Percentiles rank a stretch among this genome's conserved stretches.
Evolutionary conservation across 1,140 invertebrate species (phyloP).

Genomic region (Wasmannia auropunctata): DNA sequence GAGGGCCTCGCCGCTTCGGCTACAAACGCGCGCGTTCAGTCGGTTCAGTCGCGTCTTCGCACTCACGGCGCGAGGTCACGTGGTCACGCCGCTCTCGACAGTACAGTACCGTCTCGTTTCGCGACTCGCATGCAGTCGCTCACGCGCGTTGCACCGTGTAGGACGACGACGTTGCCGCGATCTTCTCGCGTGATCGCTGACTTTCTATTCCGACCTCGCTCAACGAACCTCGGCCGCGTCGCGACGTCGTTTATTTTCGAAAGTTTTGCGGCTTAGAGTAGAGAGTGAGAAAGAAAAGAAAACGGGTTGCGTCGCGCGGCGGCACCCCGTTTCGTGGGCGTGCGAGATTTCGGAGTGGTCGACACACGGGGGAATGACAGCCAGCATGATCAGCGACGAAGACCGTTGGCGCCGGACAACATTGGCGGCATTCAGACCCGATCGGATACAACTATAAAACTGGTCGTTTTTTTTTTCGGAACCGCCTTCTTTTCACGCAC

Average conservation of each 20-base stretch:
- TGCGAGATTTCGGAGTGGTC: background rate
- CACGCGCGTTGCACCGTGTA: slow-evolving; percentile 23
- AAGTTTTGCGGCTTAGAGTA: background rate
- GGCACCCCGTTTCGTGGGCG: background rate
- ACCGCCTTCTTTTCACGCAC: background rate
- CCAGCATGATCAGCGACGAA: slow-evolving; percentile 22
- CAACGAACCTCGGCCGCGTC: slow-evolving; percentile 36
- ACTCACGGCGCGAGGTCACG: slow-evolving; percentile 60
- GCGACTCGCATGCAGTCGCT: slow-evolving; percentile 31
- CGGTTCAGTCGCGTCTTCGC: slow-evolving; percentile 75
- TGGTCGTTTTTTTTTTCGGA: background rate
- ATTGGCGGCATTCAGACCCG: background rate
- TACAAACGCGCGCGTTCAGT: slow-evolving; percentile 34
- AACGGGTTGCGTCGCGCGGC: background rate
- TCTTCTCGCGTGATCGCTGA: slow-evolving; percentile 31
- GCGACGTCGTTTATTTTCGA: background rate
- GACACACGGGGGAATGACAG: slow-evolving; percentile 36
- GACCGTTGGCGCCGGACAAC: background rate
- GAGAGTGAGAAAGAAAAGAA: background rate
- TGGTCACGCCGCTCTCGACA: background rate
- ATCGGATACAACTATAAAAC: background rate
- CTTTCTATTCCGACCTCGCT: slow-evolving; percentile 80
- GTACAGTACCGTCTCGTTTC: background rate
- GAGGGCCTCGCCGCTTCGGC: slow-evolving; percentile 62
- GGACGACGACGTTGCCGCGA: background rate